Conservation (phyloP, 2,113 vertebrate genomes). For the Himantopus leucocephalus region DNA sequence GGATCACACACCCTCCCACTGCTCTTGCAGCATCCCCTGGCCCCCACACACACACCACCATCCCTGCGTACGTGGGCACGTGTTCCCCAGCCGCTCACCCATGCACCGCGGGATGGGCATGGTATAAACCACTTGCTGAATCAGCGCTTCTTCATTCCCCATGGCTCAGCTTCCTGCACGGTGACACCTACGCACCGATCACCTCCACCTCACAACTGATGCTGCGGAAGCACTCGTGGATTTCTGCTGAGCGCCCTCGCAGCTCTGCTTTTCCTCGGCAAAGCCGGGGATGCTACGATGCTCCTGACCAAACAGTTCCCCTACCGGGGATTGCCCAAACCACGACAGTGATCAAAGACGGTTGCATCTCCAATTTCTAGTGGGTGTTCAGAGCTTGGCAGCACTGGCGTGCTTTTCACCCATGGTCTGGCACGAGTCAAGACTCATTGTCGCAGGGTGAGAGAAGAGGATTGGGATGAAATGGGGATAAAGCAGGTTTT, state of each 20-base stretch:
- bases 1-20: not conserved
- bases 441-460: not conserved
- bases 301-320: not conserved
- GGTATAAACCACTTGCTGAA: not conserved
- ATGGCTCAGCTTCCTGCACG: not conserved
- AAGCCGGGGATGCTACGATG: not conserved
- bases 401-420: not conserved
- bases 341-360: not conserved
- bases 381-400: not conserved
- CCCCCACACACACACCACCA: fast-evolving
- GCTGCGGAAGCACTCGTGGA: not conserved
- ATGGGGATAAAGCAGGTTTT: not conserved
- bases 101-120: fast-evolving
- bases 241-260: not conserved
- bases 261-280: not conserved
- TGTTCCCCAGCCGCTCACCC: not conserved
- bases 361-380: not conserved
- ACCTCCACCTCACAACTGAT: not conserved
- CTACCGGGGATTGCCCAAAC: not conserved
- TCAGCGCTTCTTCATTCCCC: not conserved
- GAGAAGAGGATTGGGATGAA: not conserved
- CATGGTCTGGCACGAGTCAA: not conserved
- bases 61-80: fast-evolving
- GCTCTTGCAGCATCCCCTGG: not conserved
- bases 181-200: not conserved